Conservation (phyloP, 1,140 invertebrate species). For the Phthorimaea operculella region DNA sequence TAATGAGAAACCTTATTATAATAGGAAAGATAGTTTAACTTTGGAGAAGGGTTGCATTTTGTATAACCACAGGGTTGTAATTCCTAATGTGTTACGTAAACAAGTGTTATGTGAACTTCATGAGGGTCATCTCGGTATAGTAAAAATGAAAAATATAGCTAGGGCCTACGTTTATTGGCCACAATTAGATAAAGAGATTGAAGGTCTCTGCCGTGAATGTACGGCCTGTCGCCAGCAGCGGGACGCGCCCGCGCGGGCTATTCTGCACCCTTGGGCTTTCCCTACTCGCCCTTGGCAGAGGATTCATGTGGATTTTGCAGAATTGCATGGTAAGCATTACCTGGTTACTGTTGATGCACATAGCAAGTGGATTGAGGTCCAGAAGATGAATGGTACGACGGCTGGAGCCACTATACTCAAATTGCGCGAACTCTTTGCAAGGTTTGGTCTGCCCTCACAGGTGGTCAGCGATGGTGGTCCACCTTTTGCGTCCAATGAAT, state of each 20-base stretch:
- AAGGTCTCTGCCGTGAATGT: constrained; percentile 10
- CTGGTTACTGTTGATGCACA: neutral
- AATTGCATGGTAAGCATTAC: neutral
- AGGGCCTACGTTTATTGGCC: constrained; percentile 51
- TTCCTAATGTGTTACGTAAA: neutral
- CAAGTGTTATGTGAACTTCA: constrained; percentile 1
- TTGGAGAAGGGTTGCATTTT: neutral
- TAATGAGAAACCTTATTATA: neutral
- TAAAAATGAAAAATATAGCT: constrained; percentile 22
- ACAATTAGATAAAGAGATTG: constrained; percentile 41
- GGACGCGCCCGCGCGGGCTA: neutral
- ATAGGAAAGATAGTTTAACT: neutral
- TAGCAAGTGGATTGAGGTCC: constrained; percentile 1
- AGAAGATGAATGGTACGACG: neutral
- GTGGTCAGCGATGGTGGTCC: neutral
- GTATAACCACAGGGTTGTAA: neutral
- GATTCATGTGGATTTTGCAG: constrained; percentile 1
- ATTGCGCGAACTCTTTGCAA: neutral
- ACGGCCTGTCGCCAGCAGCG: neutral
- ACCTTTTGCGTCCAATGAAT: neutral
- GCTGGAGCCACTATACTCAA: neutral
- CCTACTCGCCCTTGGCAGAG: neutral
- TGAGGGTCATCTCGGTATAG: neutral
- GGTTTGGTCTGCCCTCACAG: neutral
- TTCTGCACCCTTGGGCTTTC: neutral